Conservation (phyloP, 2,113 vertebrate genomes). For the Urocitellus parryii region DNA sequence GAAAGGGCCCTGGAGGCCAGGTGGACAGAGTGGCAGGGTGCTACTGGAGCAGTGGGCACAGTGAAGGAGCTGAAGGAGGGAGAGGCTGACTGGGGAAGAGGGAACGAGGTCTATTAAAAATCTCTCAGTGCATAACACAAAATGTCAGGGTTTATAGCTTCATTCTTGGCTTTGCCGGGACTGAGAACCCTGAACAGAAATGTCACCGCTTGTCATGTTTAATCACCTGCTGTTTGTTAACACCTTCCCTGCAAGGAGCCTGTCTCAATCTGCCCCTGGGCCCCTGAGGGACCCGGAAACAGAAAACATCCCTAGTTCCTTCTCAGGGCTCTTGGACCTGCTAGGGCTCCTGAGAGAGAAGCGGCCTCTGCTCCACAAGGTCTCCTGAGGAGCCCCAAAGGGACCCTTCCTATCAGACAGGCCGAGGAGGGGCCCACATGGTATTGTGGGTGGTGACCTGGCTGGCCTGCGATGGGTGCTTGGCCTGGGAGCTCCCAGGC, state of each 20-base stretch:
- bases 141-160: slow-evolving; percentile 91
- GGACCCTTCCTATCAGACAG: not conserved
- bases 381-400: not conserved
- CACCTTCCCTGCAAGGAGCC: slow-evolving; percentile 88
- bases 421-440: not conserved
- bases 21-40: not conserved
- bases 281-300: slow-evolving; percentile 72
- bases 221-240: slow-evolving; percentile 94
- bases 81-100: slow-evolving; percentile 83
- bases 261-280: slow-evolving; percentile 87
- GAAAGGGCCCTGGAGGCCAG: not conserved
- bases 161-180: slow-evolving; percentile 89
- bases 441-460: not conserved
- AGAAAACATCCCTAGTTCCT: slow-evolving; percentile 43
- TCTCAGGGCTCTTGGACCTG: slow-evolving; percentile 3
- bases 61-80: not conserved
- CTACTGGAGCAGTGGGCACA: not conserved
- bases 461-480: fast-evolving
- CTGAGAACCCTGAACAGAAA: slow-evolving; percentile 90
- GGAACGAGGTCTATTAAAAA: slow-evolving; percentile 89
- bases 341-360: not conserved
- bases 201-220: slow-evolving; percentile 93
- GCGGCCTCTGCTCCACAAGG: not conserved
- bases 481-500: not conserved
- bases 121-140: slow-evolving; percentile 90